These are phyloP conservation scores for Lutraria rhynchaena DNA, from an alignment of 1,140 invertebrate genomes.

Conservation along the genomic window DNA sequence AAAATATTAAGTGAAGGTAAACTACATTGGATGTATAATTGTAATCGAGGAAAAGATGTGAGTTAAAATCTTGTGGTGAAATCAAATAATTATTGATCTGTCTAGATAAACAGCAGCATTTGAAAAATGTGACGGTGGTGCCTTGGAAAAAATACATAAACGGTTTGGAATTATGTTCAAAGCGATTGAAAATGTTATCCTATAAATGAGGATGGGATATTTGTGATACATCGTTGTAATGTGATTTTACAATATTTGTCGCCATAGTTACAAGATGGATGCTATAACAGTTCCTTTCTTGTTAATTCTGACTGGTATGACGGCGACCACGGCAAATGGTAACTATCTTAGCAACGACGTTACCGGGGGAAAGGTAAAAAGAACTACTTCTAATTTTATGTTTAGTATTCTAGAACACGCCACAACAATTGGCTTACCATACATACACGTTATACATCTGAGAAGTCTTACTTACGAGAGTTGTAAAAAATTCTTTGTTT, in stretches of 20 bases:
- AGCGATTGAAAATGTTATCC: no score
- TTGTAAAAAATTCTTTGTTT: background rate
- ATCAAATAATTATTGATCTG: no score
- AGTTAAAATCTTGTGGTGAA: no score
- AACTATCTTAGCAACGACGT: slow-evolving; percentile 31
- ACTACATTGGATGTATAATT: no score
- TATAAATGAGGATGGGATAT: background rate
- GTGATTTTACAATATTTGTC: background rate
- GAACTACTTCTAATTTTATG: background rate
- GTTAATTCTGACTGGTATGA: background rate
- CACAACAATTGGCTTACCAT: background rate
- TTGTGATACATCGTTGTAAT: background rate
- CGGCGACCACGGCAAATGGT: background rate
- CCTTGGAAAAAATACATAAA: no score
- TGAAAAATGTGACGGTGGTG: no score
- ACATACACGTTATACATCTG: background rate
- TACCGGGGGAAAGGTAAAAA: slow-evolving; percentile 20
- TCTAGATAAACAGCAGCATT: no score
- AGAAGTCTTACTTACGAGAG: background rate
- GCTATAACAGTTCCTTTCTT: background rate
- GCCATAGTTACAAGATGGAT: slow-evolving; percentile 1
- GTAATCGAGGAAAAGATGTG: no score
- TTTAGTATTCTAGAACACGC: background rate
- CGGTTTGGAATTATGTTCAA: no score
- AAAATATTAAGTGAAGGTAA: no score